A percentile compares a stretch with the other conserved stretches of the same genome.
phyloP scores from a whole-genome alignment of 2,113 vertebrate genomes.

The Podilymbus podiceps region DNA sequence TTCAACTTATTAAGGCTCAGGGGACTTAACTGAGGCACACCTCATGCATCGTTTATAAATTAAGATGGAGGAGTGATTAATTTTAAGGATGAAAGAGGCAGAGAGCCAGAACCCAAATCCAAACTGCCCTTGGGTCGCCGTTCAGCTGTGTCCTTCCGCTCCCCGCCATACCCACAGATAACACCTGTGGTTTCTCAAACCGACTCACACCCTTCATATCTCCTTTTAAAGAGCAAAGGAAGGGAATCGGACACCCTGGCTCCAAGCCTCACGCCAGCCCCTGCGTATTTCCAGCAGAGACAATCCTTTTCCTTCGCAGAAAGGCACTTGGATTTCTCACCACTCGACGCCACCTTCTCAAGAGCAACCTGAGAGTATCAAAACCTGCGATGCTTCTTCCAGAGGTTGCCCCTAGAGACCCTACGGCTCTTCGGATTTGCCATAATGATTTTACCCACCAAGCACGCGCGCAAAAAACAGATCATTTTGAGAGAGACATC shows the following conservation, averaged over 20 bases:
- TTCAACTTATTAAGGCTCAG: not conserved
- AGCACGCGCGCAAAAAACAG: not conserved
- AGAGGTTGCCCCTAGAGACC: not conserved
- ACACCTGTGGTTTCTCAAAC: not conserved
- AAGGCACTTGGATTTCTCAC: not conserved
- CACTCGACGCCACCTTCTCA: not conserved
- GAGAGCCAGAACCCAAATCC: not conserved
- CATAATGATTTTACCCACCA: not conserved
- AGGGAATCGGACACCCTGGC: accelerated
- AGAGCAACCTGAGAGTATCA: not conserved
- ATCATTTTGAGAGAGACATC: not conserved
- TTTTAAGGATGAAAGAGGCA: not conserved
- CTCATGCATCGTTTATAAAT: not conserved
- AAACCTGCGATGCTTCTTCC: not conserved
- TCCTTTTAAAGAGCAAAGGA: not conserved
- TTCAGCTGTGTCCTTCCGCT: not conserved
- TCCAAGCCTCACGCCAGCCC: not conserved
- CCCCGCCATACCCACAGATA: no score
- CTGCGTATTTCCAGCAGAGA: not conserved
- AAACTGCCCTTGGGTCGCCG: not conserved
- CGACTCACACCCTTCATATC: not conserved
- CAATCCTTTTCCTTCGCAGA: not conserved
- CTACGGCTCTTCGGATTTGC: not conserved
- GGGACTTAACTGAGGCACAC: not conserved
- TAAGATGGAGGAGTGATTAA: not conserved